phyloP scores from a whole-genome alignment of 1,140 invertebrate species.

The Caenorhabditis brenneri region DNA sequence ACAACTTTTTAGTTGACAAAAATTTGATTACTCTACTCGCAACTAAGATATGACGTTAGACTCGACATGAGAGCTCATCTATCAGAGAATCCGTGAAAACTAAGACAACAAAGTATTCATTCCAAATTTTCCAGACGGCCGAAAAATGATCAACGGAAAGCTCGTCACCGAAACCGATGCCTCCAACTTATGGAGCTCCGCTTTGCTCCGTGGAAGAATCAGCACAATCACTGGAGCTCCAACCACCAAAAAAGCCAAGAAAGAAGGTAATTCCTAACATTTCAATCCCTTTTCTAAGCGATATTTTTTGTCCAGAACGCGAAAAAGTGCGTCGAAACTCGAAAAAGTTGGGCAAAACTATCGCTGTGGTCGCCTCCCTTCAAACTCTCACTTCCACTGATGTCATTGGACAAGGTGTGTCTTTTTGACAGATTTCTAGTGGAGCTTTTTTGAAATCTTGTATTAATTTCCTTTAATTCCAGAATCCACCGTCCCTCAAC shows the following conservation, averaged over 20 bases:
- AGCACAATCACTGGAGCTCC: constrained; percentile 4
- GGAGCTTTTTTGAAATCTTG: not conserved
- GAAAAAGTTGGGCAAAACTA: constrained; percentile 5
- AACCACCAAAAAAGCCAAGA: not conserved
- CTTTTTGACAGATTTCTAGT: not conserved
- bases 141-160: constrained; percentile 29
- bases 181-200: not conserved
- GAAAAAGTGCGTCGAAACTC: constrained; percentile 18
- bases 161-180: not conserved
- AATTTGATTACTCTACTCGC: no score
- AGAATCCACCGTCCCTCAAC: not conserved
- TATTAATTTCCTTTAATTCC: not conserved
- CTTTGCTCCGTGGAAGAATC: constrained; percentile 22
- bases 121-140: no score
- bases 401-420: constrained; percentile 9
- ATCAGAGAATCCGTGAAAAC: no score
- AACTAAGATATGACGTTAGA: no score
- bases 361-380: not conserved
- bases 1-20: no score
- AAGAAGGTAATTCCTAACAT: not conserved
- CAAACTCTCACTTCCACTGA: not conserved
- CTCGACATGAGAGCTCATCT: no score
- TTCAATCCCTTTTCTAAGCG: not conserved
- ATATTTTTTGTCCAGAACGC: constrained; percentile 13
- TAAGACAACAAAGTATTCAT: no score